Evolutionary conservation across 2,797 vertebrate genomes (phyloP).

Genomic region (Enteromius unitaeniatus): DNA sequence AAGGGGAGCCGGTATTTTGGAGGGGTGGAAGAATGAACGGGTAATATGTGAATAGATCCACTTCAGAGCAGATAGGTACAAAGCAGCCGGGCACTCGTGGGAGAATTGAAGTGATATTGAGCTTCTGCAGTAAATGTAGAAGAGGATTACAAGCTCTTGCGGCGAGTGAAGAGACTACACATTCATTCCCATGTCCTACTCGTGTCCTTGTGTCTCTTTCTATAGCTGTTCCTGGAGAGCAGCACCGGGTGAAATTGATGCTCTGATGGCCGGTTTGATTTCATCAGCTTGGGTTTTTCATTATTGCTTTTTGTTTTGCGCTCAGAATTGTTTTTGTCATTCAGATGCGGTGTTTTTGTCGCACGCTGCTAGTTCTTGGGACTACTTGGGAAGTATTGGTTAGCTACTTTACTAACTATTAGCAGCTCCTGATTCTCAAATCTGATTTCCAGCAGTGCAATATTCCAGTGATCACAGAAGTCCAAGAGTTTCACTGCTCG

Average conservation of each 20-base stretch:
- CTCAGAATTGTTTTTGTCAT: constrained; percentile 1
- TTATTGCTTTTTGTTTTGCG: neutral
- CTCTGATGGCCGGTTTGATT: constrained; percentile 32
- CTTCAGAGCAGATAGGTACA: constrained; percentile 62
- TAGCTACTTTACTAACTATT: neutral
- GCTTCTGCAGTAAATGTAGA: constrained; percentile 72
- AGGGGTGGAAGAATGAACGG: constrained; percentile 41
- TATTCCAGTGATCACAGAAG: neutral
- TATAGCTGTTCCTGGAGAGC: constrained; percentile 5
- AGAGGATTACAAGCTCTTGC: constrained; percentile 69
- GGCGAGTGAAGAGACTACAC: constrained; percentile 48
- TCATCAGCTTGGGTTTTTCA: constrained; percentile 34
- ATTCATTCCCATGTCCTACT: constrained; percentile 54
- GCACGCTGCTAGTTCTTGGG: neutral
- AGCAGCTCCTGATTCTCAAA: neutral
- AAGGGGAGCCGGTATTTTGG: constrained; percentile 57
- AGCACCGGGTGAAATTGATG: constrained; percentile 16
- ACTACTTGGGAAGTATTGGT: neutral
- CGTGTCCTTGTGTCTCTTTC: constrained; percentile 54
- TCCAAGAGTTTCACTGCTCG: neutral
- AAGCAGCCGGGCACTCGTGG: constrained; percentile 59
- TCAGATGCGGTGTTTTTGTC: neutral
- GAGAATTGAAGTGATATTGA: constrained; percentile 74
- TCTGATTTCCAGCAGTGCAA: neutral
- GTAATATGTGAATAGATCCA: constrained; percentile 60